Evolutionary conservation across 2,113 vertebrate genomes (phyloP), one percentile per base, ranked within the genome.

Genomic region (Nymphicus hollandicus): DNA sequence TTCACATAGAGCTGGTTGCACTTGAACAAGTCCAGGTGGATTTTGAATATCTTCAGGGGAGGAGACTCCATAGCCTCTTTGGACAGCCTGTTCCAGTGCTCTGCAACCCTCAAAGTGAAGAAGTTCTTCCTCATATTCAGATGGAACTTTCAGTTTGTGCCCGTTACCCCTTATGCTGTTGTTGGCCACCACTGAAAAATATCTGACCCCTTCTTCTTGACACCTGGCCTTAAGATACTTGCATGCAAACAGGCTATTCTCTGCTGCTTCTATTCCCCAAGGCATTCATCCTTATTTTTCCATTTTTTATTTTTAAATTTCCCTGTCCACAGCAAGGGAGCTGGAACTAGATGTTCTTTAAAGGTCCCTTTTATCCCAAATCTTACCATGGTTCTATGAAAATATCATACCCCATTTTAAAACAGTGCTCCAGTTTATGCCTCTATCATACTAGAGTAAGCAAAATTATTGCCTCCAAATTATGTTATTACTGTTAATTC

Each of bases 321-420:
- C 7, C 11, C 41, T 52, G 31, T 15, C 11, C 2, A 33, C 7
- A 64, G 10, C 6, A 58, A 7, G 16, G 4, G 1, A 4, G 9
- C 14, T 50, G 22, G 7, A 81, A 28, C 3, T 47, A 28, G 8
- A 8, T 60, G 19, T 28, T 43, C 24, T 73, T 91, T 69, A 84
- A 80, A 86, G 5, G 7, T 70, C 7, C 2, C 5, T 91, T 83
- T 39, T 22, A 64, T 44, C 1, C 2, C 24, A 58, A 29, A 16
- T 12, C 11, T 7, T 80, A 52, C 29, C 35, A 24, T 11, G 4
- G 33, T 31, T 81, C 18, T 55, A 18, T 37, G 4, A 77, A 69
- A 74, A 81, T 17, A 56, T 35, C 23, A 43, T 35, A 1, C 4
- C 22, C 4, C 16, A n/a, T 71, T 88, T 86, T 13, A 77, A 73